Evolutionary conservation across 2,888 invertebrate genomes (phyloP).

Genomic region (Coleophora flavipennella): DNA sequence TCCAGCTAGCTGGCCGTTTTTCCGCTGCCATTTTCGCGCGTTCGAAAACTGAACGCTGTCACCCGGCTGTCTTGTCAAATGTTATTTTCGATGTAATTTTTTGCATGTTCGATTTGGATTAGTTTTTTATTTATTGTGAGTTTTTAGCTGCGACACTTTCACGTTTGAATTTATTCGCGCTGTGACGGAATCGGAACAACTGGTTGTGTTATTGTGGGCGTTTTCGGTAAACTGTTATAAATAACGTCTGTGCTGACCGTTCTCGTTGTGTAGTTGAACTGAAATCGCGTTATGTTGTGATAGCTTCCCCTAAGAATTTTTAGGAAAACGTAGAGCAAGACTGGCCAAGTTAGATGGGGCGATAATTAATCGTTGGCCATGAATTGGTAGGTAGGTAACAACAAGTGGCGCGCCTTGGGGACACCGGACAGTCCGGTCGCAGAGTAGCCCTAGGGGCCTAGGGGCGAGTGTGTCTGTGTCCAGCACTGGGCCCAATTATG

Average conservation of each 20-base stretch:
- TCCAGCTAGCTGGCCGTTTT: neutral
- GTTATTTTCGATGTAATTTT: constrained; percentile 10
- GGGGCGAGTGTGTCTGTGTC: too few species aligned
- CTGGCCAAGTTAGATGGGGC: too few species aligned
- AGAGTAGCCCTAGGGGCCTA: too few species aligned
- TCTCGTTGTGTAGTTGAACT: too few species aligned
- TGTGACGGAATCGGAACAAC: neutral
- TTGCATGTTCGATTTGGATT: constrained; percentile 6
- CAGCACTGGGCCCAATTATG: too few species aligned
- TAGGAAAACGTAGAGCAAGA: too few species aligned
- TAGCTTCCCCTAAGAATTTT: too few species aligned
- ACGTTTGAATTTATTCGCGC: neutral
- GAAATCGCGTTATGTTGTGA: too few species aligned
- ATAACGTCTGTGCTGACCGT: neutral
- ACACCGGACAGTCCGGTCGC: too few species aligned
- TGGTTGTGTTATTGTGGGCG: neutral
- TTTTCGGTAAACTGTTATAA: neutral
- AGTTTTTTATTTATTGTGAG: constrained; percentile 6
- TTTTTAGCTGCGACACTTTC: constrained; percentile 4
- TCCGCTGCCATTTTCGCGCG: neutral
- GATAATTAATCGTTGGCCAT: too few species aligned
- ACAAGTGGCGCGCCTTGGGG: too few species aligned
- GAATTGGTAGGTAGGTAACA: too few species aligned
- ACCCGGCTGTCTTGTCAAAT: constrained; percentile 2
- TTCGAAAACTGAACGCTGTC: constrained; percentile 10